A percentile compares a stretch with the other conserved stretches of the same genome.
These are phyloP conservation scores for Pagrus major DNA, from an alignment of 2,113 vertebrate genomes.

Conservation along the genomic window DNA sequence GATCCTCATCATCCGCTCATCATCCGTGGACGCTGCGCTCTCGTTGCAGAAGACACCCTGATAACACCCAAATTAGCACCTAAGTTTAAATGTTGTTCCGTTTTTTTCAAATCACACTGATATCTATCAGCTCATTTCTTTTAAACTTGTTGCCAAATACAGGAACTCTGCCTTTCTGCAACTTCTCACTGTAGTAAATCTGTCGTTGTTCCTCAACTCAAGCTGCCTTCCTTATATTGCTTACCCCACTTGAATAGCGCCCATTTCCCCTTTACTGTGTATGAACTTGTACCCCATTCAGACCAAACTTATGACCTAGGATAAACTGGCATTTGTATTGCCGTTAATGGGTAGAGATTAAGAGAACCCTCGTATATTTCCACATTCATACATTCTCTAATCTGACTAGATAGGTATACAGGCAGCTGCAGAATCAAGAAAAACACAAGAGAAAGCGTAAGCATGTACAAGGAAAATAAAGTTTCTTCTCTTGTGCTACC, in stretches of 20 bases:
- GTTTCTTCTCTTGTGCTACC: slow-evolving; percentile 2
- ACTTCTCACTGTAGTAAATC: neutral
- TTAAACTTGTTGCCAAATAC: neutral
- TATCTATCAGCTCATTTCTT: neutral
- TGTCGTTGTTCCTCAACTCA: neutral
- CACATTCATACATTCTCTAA: neutral
- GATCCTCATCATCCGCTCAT: neutral
- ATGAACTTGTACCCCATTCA: neutral
- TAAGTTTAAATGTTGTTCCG: neutral
- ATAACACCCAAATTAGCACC: neutral
- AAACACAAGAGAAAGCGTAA: neutral
- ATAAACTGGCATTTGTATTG: slow-evolving; percentile 2
- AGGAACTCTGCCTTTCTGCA: neutral
- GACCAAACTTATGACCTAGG: neutral
- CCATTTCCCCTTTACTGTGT: neutral
- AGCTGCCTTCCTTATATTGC: neutral
- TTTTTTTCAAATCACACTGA: neutral
- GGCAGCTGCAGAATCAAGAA: neutral
- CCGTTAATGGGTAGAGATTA: neutral
- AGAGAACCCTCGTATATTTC: neutral
- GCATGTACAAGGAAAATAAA: slow-evolving; percentile 6
- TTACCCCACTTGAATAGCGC: neutral
- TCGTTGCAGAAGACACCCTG: neutral
- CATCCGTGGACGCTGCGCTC: too few species aligned
- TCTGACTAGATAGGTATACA: neutral